phyloP scores from a whole-genome alignment of 2,797 vertebrate species.

The Myotis findleyi region DNA sequence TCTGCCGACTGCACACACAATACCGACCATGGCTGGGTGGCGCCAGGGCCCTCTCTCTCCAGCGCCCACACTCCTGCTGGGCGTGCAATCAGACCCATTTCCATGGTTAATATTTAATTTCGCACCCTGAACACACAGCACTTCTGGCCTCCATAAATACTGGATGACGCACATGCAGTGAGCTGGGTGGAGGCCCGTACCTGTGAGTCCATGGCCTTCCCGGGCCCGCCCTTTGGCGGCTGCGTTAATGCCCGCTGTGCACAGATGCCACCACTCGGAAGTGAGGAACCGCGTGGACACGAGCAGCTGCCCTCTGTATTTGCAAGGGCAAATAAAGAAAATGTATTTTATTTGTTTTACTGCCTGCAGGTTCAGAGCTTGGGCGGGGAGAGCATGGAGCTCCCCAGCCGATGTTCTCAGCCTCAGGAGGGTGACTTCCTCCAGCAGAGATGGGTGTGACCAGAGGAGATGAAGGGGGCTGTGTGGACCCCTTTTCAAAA shows the following conservation, averaged over 20 bases:
- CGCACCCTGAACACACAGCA: not conserved
- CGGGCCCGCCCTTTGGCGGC: not conserved
- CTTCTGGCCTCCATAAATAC: not conserved
- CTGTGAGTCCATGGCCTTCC: rapidly evolving
- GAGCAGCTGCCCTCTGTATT: not conserved
- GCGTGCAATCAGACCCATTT: not conserved
- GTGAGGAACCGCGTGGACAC: not conserved
- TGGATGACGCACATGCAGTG: rapidly evolving
- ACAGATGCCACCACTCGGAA: not conserved
- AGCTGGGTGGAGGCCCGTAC: rapidly evolving
- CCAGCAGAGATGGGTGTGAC: not conserved
- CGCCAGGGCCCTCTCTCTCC: not conserved
- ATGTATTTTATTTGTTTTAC: not conserved
- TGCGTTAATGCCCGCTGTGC: rapidly evolving
- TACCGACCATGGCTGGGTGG: not conserved
- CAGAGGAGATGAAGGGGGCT: rapidly evolving
- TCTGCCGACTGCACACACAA: rapidly evolving
- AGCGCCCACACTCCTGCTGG: not conserved
- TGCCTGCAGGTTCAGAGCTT: not conserved
- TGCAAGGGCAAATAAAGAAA: not conserved
- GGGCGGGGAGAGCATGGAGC: not conserved
- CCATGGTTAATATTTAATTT: conserved; percentile 63
- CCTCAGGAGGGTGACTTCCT: not conserved
- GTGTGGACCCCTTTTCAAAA: rapidly evolving
- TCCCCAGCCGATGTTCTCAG: not conserved